Evolutionary conservation across 2,888 invertebrate species (phyloP), one percentile per base, ranked within the genome.

Genomic region (Panorpa germanica): DNA sequence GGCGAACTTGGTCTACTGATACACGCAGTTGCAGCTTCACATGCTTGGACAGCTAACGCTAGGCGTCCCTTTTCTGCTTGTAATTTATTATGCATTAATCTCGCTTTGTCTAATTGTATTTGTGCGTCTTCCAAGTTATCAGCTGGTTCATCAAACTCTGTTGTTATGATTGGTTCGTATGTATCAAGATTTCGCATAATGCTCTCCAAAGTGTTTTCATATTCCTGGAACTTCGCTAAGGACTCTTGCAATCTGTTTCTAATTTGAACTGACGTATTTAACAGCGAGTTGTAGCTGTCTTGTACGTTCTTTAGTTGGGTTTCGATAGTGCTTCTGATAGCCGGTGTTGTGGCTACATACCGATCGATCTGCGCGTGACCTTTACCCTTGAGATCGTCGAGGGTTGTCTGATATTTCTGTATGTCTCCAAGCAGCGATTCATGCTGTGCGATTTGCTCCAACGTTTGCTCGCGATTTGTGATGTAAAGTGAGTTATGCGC

Each of bases 401-500:
- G 54, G 9, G 74, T 76, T 1, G 63, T 53, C 45, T 86, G 75
- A 46, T 90, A 90, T 37, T 77, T 75, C 42, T 78, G 74, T 33
- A 91, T 86, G 41, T 82, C 78, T 19, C 67, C 62, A 1, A 82
- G 49, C 11, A 82, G 49, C 0, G 65, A 54, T 41, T 81, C 75
- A 43, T 93, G 91, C 45, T 86, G 83, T n/a, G 75, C 73, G 21
- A 91, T 66, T 52, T 91, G 90, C 38, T 86, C 80, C 43, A 81
- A 70, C 0, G 90, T 90, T 50, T 93, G 88, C 41, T 86, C 81
- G 33, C 85, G 69, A 45, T 83, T 88, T 4, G 81, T 77, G 35
- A 91, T 90, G 47, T 88, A 88, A 12, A 91, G 59, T 0, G 90
- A 86, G 50, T 93, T 93, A 47, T 91, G 90, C 0, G 88, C 83